These are phyloP conservation scores for Corythornis vintsioides DNA, from an alignment of 2,113 vertebrate species.

Conservation along the genomic window DNA sequence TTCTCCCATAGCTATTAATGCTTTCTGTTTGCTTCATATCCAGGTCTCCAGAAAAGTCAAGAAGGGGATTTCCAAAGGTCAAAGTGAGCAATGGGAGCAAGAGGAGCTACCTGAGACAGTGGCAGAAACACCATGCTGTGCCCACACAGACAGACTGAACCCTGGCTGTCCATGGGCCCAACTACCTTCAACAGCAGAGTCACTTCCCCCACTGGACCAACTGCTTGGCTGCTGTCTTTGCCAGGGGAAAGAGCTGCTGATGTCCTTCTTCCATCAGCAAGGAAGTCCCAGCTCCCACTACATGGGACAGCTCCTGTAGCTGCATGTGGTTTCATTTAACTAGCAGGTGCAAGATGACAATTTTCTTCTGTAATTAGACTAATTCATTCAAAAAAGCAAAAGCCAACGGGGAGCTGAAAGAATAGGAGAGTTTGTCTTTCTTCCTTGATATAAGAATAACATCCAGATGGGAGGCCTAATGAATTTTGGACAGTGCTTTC, in stretches of 20 bases:
- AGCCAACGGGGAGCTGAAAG: neutral
- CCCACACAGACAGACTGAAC: neutral
- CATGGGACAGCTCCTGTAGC: neutral
- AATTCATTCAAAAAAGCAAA: constrained; percentile 1
- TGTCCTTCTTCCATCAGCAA: neutral
- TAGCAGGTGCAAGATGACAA: neutral
- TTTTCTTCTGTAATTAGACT: neutral
- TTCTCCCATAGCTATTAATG: neutral
- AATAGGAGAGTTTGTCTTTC: neutral
- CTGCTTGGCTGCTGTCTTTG: neutral
- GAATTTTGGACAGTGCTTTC: neutral
- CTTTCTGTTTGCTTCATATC: neutral
- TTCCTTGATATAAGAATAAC: neutral
- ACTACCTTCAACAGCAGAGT: neutral
- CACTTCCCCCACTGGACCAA: neutral
- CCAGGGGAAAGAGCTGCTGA: neutral
- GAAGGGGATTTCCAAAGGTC: neutral
- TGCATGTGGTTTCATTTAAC: neutral
- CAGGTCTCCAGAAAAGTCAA: neutral
- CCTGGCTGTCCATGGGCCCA: fast-evolving
- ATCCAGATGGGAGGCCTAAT: neutral
- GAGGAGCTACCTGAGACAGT: neutral
- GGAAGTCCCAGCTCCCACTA: neutral
- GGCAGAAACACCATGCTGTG: neutral
- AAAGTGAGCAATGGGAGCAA: neutral